Evolutionary conservation across 1,140 invertebrate genomes (phyloP), one percentile per base, ranked within the genome.

Genomic region (Acromyrmex charruanus): DNA sequence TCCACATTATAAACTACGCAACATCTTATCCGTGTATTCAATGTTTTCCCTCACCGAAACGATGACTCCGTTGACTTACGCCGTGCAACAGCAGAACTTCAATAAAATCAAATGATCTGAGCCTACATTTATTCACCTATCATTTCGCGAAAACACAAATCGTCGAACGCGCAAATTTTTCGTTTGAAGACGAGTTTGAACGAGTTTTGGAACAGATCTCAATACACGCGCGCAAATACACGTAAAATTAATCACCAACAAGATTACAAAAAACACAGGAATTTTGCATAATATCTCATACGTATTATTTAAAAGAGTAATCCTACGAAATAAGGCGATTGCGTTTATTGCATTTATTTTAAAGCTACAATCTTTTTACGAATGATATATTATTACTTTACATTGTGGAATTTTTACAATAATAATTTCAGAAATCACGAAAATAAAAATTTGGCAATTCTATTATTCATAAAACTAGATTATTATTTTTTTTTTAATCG

Each of bases 71-170:
- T 85, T 63, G 31, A 84, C 69, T 84, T 61, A 84, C 39, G 35
- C 63, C 51, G 58, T 53, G 35, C 31, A 69, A 77, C 69, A 69
- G 61, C 85, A 63, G 53, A 58, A 79, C 61, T 66, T 55, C 49
- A 66, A 85, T 79, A 85, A 77, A 77, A 68, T 58, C 28, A 44
- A 68, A 91, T 79, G 77, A 91, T 90, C 88, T 80, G 88, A 94
- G 92, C 93, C 93, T 93, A 93, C 89, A 92, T 92, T 91, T 93
- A 94, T 91, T 93, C 91, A 91, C 93, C 92, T 85, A 63, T 86
- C 66, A 63, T 89, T 87, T 93, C 89, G 84, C 90, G 69, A 92
- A 88, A 86, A 44, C 39, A 44, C 87, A 88, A 25, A 25, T 25
- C 77, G 86, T 58, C 39, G 28, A 39, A 51, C 79, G 88, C 81